Evolutionary conservation across 2,888 invertebrate genomes (phyloP).

Genomic region (Harpalus rufipes): DNA sequence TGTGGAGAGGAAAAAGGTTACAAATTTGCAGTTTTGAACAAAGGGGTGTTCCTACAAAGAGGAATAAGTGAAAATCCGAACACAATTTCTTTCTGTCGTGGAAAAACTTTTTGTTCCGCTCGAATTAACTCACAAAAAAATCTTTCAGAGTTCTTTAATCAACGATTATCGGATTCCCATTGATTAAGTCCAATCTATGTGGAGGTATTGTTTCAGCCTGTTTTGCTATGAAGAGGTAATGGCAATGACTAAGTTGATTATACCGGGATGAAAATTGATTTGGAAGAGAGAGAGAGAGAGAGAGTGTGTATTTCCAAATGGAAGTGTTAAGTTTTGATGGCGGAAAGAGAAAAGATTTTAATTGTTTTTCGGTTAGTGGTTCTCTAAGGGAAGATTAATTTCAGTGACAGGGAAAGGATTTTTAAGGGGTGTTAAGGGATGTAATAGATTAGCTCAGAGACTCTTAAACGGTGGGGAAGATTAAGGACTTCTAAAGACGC

Average conservation of each 20-base stretch:
- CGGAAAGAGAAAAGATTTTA: conserved; percentile 30
- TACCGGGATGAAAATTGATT: conserved; percentile 32
- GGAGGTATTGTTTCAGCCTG: conserved; percentile 13
- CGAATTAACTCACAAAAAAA: conserved; percentile 18
- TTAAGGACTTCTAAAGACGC: background rate
- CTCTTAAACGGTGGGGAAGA: conserved; percentile 7
- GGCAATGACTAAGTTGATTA: conserved; percentile 48
- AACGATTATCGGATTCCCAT: conserved; percentile 35
- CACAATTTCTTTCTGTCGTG: conserved; percentile 16
- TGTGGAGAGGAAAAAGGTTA: background rate
- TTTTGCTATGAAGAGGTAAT: conserved; percentile 23
- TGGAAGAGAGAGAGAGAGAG: conserved; percentile 4
- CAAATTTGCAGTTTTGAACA: conserved; percentile 16
- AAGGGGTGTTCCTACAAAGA: conserved; percentile 7
- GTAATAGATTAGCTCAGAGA: background rate
- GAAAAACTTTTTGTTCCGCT: conserved; percentile 48
- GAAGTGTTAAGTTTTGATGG: conserved; percentile 27
- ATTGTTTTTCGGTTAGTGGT: conserved; percentile 45
- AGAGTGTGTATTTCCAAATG: conserved; percentile 10
- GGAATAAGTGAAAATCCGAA: conserved; percentile 19
- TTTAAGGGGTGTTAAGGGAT: conserved; percentile 30
- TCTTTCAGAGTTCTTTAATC: conserved; percentile 38
- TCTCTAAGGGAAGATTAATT: conserved; percentile 30
- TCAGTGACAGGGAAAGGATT: conserved; percentile 9
- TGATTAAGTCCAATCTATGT: conserved; percentile 50